These are phyloP conservation scores for Mobula birostris DNA, from an alignment of 2,113 vertebrate genomes.

Conservation along the genomic window DNA sequence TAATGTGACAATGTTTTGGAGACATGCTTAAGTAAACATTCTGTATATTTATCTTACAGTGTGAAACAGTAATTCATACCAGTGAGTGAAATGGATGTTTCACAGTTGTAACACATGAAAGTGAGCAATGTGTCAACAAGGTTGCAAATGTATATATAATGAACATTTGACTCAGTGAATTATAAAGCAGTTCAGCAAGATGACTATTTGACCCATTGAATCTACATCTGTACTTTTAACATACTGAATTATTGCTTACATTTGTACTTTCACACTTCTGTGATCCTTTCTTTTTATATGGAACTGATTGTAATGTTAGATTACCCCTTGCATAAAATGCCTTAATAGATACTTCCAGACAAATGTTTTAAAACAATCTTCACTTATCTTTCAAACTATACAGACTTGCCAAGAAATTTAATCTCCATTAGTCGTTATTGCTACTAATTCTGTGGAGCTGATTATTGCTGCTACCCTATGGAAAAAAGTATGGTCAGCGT, in stretches of 20 bases:
- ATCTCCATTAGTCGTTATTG: neutral
- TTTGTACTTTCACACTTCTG: neutral
- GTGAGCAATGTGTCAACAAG: neutral
- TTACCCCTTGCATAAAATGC: neutral
- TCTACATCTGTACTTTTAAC: neutral
- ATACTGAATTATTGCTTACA: neutral
- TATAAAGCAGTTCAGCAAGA: neutral
- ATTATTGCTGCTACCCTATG: neutral
- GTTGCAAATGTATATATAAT: neutral
- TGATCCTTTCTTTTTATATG: neutral
- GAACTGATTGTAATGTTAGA: neutral
- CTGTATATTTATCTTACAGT: constrained; percentile 3
- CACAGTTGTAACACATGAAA: neutral
- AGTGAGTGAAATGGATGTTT: neutral
- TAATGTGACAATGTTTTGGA: constrained; percentile 2
- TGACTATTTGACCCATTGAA: neutral
- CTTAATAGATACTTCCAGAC: neutral
- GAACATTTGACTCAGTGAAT: neutral
- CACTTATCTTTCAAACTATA: neutral
- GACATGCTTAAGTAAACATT: neutral
- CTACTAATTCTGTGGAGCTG: neutral
- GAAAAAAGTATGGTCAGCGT: too few relatives aligned
- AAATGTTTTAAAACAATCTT: neutral
- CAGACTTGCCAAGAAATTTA: neutral
- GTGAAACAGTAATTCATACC: constrained; percentile 18